phyloP scores from a whole-genome alignment of 1,140 invertebrate genomes.

The Formica selysi region DNA sequence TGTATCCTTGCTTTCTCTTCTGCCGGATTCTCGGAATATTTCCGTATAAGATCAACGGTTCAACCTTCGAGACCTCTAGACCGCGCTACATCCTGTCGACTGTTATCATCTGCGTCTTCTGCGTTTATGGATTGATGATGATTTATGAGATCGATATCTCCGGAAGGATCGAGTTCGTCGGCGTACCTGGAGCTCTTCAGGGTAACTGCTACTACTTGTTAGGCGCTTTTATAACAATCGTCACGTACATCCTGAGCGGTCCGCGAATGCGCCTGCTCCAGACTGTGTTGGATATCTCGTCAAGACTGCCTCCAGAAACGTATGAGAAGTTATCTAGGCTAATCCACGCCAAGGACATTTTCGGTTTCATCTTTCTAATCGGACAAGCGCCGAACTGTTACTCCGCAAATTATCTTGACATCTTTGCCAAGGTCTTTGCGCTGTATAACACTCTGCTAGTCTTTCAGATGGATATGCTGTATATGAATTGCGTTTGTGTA shows the following conservation, averaged over 20 bases:
- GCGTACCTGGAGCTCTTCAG: conserved; percentile 70
- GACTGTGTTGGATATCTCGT: conserved; percentile 60
- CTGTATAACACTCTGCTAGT: conserved; percentile 72
- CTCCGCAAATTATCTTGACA: not conserved
- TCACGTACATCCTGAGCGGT: conserved; percentile 57
- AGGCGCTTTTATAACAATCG: conserved; percentile 34
- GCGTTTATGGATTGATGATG: not conserved
- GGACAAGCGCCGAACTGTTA: conserved; percentile 65
- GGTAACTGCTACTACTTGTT: conserved; percentile 75
- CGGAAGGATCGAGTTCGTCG: not conserved
- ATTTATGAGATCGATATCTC: conserved; percentile 76
- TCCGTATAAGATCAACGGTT: conserved; percentile 62
- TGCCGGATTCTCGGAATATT: conserved; percentile 69
- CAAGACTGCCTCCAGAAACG: conserved; percentile 66
- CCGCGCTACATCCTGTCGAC: conserved; percentile 48
- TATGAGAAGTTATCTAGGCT: conserved; percentile 72
- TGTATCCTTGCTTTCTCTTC: conserved; percentile 68
- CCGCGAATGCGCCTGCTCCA: conserved; percentile 72
- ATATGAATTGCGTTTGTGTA: conserved; percentile 78
- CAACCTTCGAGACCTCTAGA: conserved; percentile 48
- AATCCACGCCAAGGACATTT: conserved; percentile 78
- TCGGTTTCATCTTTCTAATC: conserved; percentile 74
- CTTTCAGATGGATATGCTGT: conserved; percentile 78
- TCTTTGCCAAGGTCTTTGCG: not conserved
- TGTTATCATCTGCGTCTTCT: conserved; percentile 32